Base-by-base conservation (phyloP, 2,797 vertebrate genomes). In the Schizothorax lantsangensis region DNA sequence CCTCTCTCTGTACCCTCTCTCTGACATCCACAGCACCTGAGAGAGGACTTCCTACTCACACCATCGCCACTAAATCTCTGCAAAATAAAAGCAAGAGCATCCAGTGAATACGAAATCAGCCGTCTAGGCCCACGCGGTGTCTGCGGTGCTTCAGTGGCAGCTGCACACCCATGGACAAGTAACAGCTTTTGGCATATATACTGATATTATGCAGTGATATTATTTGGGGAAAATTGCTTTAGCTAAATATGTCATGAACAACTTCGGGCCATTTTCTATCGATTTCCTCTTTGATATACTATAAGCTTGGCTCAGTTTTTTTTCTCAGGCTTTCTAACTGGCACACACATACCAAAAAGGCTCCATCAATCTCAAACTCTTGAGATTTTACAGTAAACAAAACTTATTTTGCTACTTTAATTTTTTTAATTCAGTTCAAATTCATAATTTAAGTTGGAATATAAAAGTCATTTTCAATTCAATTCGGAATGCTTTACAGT, bases 1-100 rank as follows among this genome's bases (percentile, higher is more conserved):
- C 62, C 82, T 90, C 87, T 85, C 88, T 88, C 87, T 80, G 81
- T 86, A 86, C 84, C 69, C 84, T 90, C 86, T 85, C 88, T 88
- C 84, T 83, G 81, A 85, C 87, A 71, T 84, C 84, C 84, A 79
- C 64, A 49, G 69, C 85, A 88, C 89, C 81, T 71, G 83, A 83
- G 66, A 89, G 77, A 83, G 69, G 54, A 84, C 77, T 88, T 85
- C 77, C 68, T 54, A 45, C 86, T 68, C 75, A 68, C 72, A 72
- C 77, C 88, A 84, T 79, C 17, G 40, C 79, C 82, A 90, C 71
- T 68, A 81, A 88, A 84, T 73, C 84, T 86, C 64, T 38, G 83
- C 80, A 85, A 88, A 89, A 89, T 89, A 88, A 87, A 89, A 81
- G 79, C 82, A 80, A 84, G 79, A 86, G 47, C 88, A 79, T 79